Percentiles rank a stretch among this genome's conserved stretches.
phyloP scores from a whole-genome alignment of 2,797 vertebrate species.

The Pseudomugil tenellus region DNA sequence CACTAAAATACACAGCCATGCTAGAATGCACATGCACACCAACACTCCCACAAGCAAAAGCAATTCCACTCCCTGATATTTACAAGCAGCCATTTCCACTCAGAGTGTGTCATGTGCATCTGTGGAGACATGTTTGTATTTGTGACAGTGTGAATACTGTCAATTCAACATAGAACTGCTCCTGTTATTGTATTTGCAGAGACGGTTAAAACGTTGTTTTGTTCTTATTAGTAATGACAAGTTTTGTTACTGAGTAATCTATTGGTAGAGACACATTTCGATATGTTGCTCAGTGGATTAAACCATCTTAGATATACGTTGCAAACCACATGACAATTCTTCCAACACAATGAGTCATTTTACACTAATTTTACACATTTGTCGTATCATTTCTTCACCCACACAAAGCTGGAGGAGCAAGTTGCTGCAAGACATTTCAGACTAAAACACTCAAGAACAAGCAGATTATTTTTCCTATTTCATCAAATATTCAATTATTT shows the following conservation, averaged over 20 bases:
- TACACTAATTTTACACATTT: conserved; percentile 5
- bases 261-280: background rate
- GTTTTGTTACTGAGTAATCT: background rate
- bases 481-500: background rate
- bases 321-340: background rate
- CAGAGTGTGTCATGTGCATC: conserved; percentile 48
- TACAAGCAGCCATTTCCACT: conserved; percentile 80
- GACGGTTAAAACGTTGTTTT: too few relatives aligned
- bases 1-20: conserved; percentile 19
- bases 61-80: conserved; percentile 76
- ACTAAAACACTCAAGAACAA: background rate
- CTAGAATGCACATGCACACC: conserved; percentile 7
- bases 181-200: background rate
- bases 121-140: conserved; percentile 70
- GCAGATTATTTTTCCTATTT: background rate
- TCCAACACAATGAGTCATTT: background rate
- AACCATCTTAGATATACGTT: background rate
- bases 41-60: conserved; percentile 28
- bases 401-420: background rate
- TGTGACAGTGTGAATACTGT: conserved; percentile 55
- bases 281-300: conserved; percentile 3
- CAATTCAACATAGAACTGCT: conserved; percentile 22
- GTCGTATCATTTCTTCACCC: background rate
- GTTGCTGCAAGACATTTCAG: conserved; percentile 1
- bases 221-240: background rate